A percentile compares a stretch with the other conserved stretches of the same genome.
phyloP scores from a whole-genome alignment of 2,113 vertebrate genomes.

The Cyprinus carpio region DNA sequence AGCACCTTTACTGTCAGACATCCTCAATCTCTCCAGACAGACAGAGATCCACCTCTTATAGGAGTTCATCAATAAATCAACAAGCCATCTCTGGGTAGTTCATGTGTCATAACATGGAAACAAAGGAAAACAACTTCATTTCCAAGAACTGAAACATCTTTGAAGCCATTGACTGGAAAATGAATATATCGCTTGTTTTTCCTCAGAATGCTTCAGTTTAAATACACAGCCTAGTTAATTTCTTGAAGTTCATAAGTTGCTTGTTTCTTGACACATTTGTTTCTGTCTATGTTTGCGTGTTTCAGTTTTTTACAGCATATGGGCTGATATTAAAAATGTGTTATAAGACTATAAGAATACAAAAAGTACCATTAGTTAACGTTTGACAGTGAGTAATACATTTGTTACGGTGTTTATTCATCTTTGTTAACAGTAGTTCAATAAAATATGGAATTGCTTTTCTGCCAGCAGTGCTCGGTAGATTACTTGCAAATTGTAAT shows the following conservation, averaged over 20 bases:
- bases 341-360: not conserved
- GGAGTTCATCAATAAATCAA: slow-evolving; percentile 15
- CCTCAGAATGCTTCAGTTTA: not conserved
- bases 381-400: no score
- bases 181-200: not conserved
- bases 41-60: not conserved
- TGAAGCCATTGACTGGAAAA: not conserved
- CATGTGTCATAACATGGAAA: not conserved
- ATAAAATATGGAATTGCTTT: no score
- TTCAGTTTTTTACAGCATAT: slow-evolving; percentile 25
- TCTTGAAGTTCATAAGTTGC: not conserved
- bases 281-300: not conserved
- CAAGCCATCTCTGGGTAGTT: not conserved
- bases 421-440: no score
- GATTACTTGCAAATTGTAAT: no score
- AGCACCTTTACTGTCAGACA: slow-evolving; percentile 30
- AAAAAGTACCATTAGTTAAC: not conserved
- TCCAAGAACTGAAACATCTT: not conserved
- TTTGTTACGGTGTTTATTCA: no score
- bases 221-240: not conserved
- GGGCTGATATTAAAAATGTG: slow-evolving; percentile 26
- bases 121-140: not conserved
- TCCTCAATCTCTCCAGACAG: not conserved
- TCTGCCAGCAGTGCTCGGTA: no score
- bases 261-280: not conserved